phyloP scores from a whole-genome alignment of 1,140 invertebrate species.

The Matsumurasca onukii region DNA sequence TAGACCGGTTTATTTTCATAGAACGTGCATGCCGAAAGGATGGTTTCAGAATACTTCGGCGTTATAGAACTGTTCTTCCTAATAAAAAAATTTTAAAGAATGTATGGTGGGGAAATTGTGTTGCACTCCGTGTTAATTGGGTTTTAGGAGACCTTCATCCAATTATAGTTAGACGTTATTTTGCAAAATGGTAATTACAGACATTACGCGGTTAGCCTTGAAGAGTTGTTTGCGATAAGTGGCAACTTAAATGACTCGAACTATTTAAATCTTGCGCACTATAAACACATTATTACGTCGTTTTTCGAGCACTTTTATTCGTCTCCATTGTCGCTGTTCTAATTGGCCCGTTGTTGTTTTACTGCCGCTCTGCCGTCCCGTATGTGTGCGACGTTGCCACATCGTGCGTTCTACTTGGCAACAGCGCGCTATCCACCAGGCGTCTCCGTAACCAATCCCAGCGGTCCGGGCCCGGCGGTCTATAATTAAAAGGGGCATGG shows the following conservation, averaged over 20 bases:
- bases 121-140: too few species aligned
- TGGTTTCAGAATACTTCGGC: too few species aligned
- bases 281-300: not conserved
- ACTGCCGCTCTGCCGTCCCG: not conserved
- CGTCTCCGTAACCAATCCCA: constrained; percentile 10
- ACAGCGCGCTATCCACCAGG: not conserved
- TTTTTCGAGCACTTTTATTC: not conserved
- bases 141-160: too few species aligned
- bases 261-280: not conserved
- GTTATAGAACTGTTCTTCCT: too few species aligned
- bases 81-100: too few species aligned
- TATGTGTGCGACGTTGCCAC: constrained; percentile 7
- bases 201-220: not conserved
- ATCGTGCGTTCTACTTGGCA: constrained; percentile 3
- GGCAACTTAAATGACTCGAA: not conserved
- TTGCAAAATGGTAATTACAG: not conserved
- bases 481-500: constrained; percentile 25
- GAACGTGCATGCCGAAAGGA: too few species aligned
- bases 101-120: too few species aligned
- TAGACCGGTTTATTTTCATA: too few species aligned
- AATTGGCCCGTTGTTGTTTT: constrained; percentile 25
- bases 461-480: not conserved
- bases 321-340: constrained; percentile 13
- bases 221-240: not conserved
- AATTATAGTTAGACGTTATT: too few species aligned